phyloP scores from a whole-genome alignment of 2,888 invertebrate species.

The Heteromurus nitidus region DNA sequence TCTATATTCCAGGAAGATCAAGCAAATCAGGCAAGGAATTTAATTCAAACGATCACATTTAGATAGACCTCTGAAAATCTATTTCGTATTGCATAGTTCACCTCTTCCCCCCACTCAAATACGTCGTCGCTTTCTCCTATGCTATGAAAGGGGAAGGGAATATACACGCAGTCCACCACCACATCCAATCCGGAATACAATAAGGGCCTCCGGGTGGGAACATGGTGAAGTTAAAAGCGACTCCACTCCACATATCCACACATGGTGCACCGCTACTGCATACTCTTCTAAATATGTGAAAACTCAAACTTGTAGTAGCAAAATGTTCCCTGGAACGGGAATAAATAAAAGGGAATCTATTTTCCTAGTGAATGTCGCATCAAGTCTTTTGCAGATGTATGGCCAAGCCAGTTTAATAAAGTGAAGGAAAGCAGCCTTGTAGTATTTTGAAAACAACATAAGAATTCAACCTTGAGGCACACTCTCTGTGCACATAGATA shows the following conservation, averaged over 20 bases:
- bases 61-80: conserved; percentile 68
- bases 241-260: too few species aligned
- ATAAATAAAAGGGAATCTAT: not conserved
- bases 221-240: not conserved
- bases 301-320: too few species aligned
- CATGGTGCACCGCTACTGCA: too few species aligned
- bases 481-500: not conserved
- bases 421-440: too few species aligned
- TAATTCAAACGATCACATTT: conserved; percentile 67
- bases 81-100: conserved; percentile 36
- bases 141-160: not conserved
- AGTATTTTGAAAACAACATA: too few species aligned
- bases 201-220: conserved; percentile 29
- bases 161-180: too few species aligned
- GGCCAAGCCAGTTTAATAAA: too few species aligned
- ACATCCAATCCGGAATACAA: conserved; percentile 9
- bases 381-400: too few species aligned
- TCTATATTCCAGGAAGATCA: not conserved
- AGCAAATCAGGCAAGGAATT: conserved; percentile 40
- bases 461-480: too few species aligned
- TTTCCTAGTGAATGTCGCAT: too few species aligned
- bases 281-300: too few species aligned
- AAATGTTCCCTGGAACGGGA: not conserved
- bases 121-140: not conserved
- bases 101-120: not conserved